These are phyloP conservation scores for Machaerirhynchus nigripectus DNA, from an alignment of 2,113 vertebrate genomes.

Conservation along the genomic window DNA sequence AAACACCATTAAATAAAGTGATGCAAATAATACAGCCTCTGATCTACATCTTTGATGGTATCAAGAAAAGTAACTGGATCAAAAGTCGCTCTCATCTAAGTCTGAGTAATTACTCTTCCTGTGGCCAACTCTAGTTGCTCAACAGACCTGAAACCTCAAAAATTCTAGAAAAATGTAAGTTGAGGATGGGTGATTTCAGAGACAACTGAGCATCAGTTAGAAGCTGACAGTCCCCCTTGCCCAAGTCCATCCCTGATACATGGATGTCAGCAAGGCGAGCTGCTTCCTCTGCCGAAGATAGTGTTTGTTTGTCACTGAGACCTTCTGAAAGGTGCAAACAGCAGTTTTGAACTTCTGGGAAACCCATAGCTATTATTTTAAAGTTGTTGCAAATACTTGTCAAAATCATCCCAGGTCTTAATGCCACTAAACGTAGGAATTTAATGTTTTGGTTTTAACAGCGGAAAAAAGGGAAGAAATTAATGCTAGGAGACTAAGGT, in stretches of 20 bases:
- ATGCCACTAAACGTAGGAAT: fast-evolving
- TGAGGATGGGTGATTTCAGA: neutral
- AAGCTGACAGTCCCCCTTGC: neutral
- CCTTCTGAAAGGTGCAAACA: neutral
- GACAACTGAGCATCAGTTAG: neutral
- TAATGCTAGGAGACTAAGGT: neutral
- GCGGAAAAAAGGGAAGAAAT: neutral
- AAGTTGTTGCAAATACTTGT: neutral
- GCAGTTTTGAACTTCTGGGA: neutral
- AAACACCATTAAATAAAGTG: neutral
- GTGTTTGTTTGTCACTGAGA: neutral
- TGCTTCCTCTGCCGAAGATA: neutral
- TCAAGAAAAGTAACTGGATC: neutral
- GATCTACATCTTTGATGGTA: neutral
- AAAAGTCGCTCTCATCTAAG: neutral
- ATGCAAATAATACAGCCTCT: neutral
- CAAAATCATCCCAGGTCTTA: neutral
- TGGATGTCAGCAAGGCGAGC: neutral
- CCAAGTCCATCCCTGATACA: neutral
- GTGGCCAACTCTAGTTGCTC: neutral
- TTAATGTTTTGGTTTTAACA: neutral
- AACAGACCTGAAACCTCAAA: neutral
- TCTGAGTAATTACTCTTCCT: neutral
- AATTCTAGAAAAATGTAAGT: neutral
- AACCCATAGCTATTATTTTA: neutral